phyloP scores from a whole-genome alignment of 2,113 vertebrate genomes.

The Oreochromis niloticus region DNA sequence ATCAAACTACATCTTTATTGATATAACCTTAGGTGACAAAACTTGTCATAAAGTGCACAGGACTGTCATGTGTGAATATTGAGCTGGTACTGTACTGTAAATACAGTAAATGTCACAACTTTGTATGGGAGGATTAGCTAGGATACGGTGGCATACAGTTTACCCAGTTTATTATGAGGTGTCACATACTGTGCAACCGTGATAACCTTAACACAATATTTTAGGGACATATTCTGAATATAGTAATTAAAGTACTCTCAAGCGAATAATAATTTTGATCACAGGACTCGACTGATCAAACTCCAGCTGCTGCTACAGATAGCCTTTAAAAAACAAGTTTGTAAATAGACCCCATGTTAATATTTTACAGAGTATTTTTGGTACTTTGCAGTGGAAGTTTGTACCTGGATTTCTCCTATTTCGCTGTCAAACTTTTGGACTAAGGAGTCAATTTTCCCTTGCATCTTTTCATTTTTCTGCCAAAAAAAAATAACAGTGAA shows the following conservation, averaged over 20 bases:
- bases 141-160: not conserved
- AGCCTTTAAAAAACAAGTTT: not conserved
- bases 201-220: not conserved
- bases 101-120: not conserved
- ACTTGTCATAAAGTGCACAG: not conserved
- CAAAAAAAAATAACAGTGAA: not conserved
- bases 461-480: conserved; percentile 79
- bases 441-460: conserved; percentile 79
- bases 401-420: conserved; percentile 82
- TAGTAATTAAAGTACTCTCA: not conserved
- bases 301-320: not conserved
- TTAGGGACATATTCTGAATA: not conserved
- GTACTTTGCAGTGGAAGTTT: not conserved
- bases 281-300: not conserved
- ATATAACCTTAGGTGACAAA: not conserved
- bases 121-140: not conserved
- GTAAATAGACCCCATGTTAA: not conserved
- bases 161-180: not conserved
- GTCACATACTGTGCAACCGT: not conserved
- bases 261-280: not conserved
- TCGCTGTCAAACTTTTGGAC: conserved; percentile 80
- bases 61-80: not conserved
- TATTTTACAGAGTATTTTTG: not conserved
- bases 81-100: not conserved
- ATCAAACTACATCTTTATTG: not conserved